Evolutionary conservation across 2,113 vertebrate species (phyloP).

Genomic region (Bujurquina vittata): DNA sequence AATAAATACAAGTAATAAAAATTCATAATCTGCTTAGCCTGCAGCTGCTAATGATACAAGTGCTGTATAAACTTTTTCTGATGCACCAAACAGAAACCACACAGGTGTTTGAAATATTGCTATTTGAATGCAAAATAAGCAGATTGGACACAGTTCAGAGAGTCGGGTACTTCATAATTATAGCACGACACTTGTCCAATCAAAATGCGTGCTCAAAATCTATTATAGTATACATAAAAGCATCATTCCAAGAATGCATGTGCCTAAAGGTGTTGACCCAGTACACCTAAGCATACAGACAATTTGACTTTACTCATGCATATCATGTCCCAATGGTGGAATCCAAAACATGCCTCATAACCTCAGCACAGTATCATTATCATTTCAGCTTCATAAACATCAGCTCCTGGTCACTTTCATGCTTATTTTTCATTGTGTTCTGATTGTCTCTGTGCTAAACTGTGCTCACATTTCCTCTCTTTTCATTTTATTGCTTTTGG

Average conservation of each 20-base stretch:
- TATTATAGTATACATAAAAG: neutral
- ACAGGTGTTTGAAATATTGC: constrained; percentile 3
- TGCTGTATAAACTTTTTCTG: neutral
- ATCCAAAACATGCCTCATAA: too few species aligned
- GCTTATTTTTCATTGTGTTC: neutral
- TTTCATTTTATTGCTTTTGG: constrained; percentile 18
- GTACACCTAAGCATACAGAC: neutral
- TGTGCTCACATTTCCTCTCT: constrained; percentile 2
- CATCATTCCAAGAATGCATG: neutral
- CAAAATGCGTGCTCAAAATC: neutral
- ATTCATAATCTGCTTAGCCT: neutral
- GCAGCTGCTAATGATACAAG: neutral
- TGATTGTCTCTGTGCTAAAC: neutral
- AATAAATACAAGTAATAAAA: neutral
- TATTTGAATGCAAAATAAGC: constrained; percentile 9
- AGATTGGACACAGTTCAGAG: neutral
- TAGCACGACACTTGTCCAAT: neutral
- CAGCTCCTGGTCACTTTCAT: neutral
- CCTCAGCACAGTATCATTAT: too few species aligned
- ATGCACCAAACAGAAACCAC: neutral
- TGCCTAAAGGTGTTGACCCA: neutral
- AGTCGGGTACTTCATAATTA: neutral
- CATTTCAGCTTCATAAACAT: neutral
- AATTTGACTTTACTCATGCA: too few species aligned
- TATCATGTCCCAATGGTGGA: too few species aligned